Percentiles rank a stretch among this genome's conserved stretches.
These are phyloP conservation scores for Platycheirus rosarum DNA, from an alignment of 2,888 invertebrate genomes.

Conservation along the genomic window DNA sequence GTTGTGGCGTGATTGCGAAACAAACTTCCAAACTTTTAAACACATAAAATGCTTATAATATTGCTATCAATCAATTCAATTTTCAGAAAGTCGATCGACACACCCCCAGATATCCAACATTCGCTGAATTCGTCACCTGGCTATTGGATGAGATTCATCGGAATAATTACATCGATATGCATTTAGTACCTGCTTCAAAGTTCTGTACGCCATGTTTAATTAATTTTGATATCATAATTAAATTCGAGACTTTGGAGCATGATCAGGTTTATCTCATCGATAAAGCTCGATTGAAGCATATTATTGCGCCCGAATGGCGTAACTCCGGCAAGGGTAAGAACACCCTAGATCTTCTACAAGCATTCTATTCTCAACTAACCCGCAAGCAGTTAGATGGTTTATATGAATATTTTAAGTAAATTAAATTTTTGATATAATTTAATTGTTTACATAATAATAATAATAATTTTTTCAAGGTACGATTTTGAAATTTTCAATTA, in stretches of 20 bases:
- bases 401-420: conserved; percentile 90
- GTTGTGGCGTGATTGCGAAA: no score
- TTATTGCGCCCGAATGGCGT: conserved; percentile 92
- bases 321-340: conserved; percentile 91
- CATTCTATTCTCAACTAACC: conserved; percentile 90
- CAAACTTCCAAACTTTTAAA: no score
- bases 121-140: conserved; percentile 91
- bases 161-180: conserved; percentile 89
- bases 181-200: conserved; percentile 92
- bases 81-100: conserved; percentile 78
- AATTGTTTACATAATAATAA: not conserved
- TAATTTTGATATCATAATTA: conserved; percentile 90
- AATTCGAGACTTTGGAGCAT: conserved; percentile 92
- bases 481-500: conserved; percentile 95
- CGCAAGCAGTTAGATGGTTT: conserved; percentile 89
- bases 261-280: conserved; percentile 92
- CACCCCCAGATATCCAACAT: conserved; percentile 87
- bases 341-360: conserved; percentile 88
- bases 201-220: conserved; percentile 94
- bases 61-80: not conserved
- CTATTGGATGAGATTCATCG: conserved; percentile 87
- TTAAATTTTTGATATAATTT: not conserved
- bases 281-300: conserved; percentile 88
- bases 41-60: no score
- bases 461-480: conserved; percentile 85